A percentile compares a stretch with the other conserved stretches of the same genome.
These are phyloP conservation scores for Syndactyla subalaris DNA, from an alignment of 2,797 vertebrate genomes.

Conservation along the genomic window DNA sequence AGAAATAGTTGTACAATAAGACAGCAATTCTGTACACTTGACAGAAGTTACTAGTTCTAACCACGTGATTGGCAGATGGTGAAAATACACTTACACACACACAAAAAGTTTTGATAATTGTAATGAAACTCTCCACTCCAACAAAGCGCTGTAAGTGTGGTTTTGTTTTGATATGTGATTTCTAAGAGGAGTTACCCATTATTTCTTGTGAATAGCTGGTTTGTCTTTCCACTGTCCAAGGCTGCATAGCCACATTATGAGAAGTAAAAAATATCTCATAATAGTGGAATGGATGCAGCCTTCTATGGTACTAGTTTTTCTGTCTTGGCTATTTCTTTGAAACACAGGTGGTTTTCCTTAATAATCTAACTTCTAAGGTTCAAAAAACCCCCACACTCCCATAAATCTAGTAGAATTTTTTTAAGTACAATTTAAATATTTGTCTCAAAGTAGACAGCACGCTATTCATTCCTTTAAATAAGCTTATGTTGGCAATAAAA, in stretches of 20 bases:
- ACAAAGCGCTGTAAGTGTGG: neutral
- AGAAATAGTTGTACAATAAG: neutral
- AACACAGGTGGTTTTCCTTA: neutral
- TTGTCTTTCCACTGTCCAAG: neutral
- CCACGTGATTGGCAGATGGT: neutral
- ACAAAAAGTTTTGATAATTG: no score
- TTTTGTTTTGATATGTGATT: neutral
- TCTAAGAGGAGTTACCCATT: neutral
- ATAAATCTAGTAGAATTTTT: neutral
- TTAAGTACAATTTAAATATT: neutral
- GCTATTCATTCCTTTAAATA: conserved; percentile 66
- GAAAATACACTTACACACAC: neutral
- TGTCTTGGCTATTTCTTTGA: neutral
- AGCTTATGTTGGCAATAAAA: conserved; percentile 65
- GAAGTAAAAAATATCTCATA: neutral
- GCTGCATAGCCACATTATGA: neutral
- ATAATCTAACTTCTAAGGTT: neutral
- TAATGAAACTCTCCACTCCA: neutral
- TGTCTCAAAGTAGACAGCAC: conserved; percentile 8
- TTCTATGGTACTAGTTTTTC: neutral
- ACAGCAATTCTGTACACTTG: neutral
- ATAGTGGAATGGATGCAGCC: neutral
- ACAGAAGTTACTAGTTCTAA: neutral
- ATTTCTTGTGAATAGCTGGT: neutral
- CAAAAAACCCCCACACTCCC: neutral